phyloP scores from a whole-genome alignment of 2,888 invertebrate species.

The Sesia bembeciformis region DNA sequence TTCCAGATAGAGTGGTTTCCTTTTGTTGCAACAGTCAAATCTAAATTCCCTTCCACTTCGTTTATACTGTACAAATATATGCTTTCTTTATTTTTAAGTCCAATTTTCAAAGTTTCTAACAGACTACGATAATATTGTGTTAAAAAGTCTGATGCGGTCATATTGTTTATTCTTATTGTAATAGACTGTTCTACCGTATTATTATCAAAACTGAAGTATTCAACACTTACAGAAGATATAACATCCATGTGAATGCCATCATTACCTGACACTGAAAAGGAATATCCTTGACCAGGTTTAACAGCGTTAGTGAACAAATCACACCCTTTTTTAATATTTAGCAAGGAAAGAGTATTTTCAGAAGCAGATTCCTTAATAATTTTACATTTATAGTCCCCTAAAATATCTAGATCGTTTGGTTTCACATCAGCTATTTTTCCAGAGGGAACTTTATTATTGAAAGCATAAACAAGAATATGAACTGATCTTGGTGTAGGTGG shows the following conservation, averaged over 20 bases:
- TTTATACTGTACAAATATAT: slow-evolving; percentile 83
- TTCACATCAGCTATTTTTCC: slow-evolving; percentile 93
- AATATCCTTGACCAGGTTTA: slow-evolving; percentile 82
- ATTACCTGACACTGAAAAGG: slow-evolving; percentile 87
- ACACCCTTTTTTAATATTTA: slow-evolving; percentile 85
- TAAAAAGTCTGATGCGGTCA: slow-evolving; percentile 84
- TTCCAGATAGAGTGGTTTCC: slow-evolving; percentile 75
- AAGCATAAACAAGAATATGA: slow-evolving; percentile 84
- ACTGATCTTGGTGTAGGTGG: slow-evolving; percentile 89
- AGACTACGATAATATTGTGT: slow-evolving; percentile 83
- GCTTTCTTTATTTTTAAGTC: slow-evolving; percentile 77
- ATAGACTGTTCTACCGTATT: slow-evolving; percentile 88
- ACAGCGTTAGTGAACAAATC: slow-evolving; percentile 84
- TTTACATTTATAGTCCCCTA: slow-evolving; percentile 91
- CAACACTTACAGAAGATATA: slow-evolving; percentile 87
- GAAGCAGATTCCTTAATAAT: slow-evolving; percentile 80
- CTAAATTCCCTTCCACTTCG: slow-evolving; percentile 78
- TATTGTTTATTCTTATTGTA: slow-evolving; percentile 82
- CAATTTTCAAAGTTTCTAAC: slow-evolving; percentile 79
- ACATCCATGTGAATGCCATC: slow-evolving; percentile 93
- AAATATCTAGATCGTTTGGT: slow-evolving; percentile 93
- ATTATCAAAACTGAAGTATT: slow-evolving; percentile 87
- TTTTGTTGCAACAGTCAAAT: slow-evolving; percentile 82
- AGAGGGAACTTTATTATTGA: slow-evolving; percentile 82
- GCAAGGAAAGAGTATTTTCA: slow-evolving; percentile 71